Conservation (phyloP, 2,888 invertebrate genomes). For the Lapara coniferarum region DNA sequence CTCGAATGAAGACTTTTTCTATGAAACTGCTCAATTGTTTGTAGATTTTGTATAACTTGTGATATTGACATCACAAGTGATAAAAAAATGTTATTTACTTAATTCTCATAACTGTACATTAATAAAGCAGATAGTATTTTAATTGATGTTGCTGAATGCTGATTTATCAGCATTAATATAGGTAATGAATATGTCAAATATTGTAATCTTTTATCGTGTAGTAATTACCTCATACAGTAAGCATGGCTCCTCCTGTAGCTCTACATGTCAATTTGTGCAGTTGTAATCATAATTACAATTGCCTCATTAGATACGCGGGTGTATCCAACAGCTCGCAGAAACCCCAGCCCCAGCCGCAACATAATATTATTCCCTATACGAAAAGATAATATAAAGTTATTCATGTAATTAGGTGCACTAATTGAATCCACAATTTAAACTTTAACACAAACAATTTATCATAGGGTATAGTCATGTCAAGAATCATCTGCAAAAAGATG, state of each 20-base stretch:
- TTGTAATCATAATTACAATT: too few species aligned
- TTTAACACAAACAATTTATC: conserved; percentile 62
- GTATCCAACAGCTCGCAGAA: not conserved
- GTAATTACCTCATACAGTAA: too few species aligned
- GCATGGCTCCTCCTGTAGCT: too few species aligned
- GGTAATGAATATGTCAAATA: too few species aligned
- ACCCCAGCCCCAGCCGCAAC: too few species aligned
- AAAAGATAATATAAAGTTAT: conserved; percentile 9
- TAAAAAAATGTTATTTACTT: too few species aligned
- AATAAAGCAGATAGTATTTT: too few species aligned
- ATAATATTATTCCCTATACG: not conserved
- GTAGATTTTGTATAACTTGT: conserved; percentile 26
- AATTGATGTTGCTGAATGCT: too few species aligned
- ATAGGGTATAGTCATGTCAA: conserved; percentile 58
- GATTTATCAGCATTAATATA: too few species aligned
- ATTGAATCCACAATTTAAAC: conserved; percentile 60
- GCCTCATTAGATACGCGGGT: too few species aligned
- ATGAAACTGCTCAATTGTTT: conserved; percentile 52
- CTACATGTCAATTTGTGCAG: not conserved
- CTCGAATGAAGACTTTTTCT: conserved; percentile 69
- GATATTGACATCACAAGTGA: conserved; percentile 21
- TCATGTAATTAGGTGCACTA: conserved; percentile 53
- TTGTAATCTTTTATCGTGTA: too few species aligned
- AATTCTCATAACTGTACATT: too few species aligned
- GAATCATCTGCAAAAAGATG: conserved; percentile 77